phyloP scores from a whole-genome alignment of 37 sponge, comb jelly and placozoan species.

The Bolinopsis microptera region DNA sequence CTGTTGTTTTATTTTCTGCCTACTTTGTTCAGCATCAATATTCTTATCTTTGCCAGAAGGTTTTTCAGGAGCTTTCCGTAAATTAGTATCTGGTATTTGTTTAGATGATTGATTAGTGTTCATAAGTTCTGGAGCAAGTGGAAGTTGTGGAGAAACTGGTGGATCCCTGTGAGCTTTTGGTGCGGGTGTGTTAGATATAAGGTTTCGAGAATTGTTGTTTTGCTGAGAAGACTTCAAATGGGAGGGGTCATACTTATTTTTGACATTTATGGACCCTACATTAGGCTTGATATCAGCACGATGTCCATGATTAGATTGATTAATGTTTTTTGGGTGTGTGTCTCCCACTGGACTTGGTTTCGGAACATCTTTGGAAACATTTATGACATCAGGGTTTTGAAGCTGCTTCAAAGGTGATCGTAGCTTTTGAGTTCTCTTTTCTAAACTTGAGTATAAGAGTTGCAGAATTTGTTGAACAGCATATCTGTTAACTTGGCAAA shows the following conservation, averaged over 20 bases:
- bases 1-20: background rate
- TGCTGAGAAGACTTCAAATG: background rate
- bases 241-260: background rate
- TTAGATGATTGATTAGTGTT: background rate
- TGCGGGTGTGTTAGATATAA: too few relatives aligned
- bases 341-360: background rate
- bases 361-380: background rate
- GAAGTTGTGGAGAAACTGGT: background rate
- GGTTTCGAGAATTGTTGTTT: background rate
- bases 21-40: background rate
- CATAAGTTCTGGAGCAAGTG: background rate
- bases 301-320: background rate
- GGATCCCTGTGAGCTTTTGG: background rate
- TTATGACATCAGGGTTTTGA: background rate
- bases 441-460: background rate
- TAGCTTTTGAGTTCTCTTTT: background rate
- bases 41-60: background rate
- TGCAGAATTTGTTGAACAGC: slow-evolving; percentile 32
- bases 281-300: background rate
- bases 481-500: slow-evolving; percentile 49
- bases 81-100: background rate
- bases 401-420: background rate
- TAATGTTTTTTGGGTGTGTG: background rate
- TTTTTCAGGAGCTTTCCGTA: background rate
- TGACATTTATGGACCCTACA: background rate